phyloP scores from a whole-genome alignment of 23 tunicate species.

The Styela clava region DNA sequence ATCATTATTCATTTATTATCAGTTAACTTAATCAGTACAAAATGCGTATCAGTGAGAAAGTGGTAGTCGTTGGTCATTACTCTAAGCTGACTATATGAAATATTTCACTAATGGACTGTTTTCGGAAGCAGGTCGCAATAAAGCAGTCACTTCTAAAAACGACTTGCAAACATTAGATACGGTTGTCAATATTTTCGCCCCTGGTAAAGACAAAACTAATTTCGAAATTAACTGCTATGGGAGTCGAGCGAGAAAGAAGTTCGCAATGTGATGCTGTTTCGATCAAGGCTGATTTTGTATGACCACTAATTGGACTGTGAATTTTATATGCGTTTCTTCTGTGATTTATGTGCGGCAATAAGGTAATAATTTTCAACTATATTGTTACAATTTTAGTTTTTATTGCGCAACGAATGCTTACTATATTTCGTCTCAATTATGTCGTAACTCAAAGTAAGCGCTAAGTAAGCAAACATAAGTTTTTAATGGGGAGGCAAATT shows the following conservation, averaged over 20 bases:
- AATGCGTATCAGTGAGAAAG: too few relatives aligned
- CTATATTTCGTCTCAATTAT: background rate
- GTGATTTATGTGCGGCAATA: background rate
- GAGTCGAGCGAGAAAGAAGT: background rate
- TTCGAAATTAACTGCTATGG: conserved; percentile 6
- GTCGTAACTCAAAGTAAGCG: background rate
- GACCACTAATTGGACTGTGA: too few relatives aligned
- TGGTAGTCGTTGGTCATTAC: too few relatives aligned
- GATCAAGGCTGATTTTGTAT: too few relatives aligned
- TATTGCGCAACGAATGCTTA: background rate
- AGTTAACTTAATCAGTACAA: too few relatives aligned
- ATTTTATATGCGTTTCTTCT: background rate
- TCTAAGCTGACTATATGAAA: too few relatives aligned
- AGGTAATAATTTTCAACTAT: background rate
- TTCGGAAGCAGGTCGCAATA: background rate
- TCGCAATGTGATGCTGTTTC: too few relatives aligned
- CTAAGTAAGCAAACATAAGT: background rate
- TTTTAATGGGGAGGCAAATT: background rate
- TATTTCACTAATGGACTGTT: background rate
- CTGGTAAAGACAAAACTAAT: conserved; percentile 22
- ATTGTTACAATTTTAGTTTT: background rate
- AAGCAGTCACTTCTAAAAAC: background rate
- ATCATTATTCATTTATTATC: too few relatives aligned
- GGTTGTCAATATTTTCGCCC: conserved; percentile 2
- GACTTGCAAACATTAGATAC: background rate